Evolutionary conservation across 2,888 invertebrate genomes (phyloP), one percentile per base, ranked within the genome.

Genomic region (Corythucha ciliata): DNA sequence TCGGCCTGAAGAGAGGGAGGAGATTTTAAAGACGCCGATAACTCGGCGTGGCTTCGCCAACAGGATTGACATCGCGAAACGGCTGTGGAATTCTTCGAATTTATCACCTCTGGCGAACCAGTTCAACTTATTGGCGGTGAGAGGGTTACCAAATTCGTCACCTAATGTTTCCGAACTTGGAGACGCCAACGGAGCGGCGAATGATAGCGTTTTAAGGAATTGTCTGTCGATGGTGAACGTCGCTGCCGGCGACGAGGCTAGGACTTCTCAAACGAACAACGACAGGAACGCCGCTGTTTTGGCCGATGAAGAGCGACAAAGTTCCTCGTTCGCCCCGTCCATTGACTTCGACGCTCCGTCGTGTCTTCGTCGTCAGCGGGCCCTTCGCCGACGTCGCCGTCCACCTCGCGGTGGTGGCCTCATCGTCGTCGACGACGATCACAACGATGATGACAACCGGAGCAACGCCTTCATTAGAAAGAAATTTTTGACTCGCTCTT

Each of bases 61-160:
- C 7, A 34, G 54, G 24, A 40, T 46, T 21, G 54, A 52, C 32
- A 52, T 52, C 46, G 42, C 37, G 16, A 48, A 42, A 34, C 34
- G 55, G n/a, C 47, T 57, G 8, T 44, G 47, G 39, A 44, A 45
- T 14, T 48, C 52, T 14, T 56, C 57, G 47, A 57, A 57, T 52
- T 70, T 78, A 22, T 77, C 79, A 21, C 79, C 79, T 55, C 67
- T 80, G 61, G 76, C 79, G 54, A 70, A 71, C 52, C 74, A 74
- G 61, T 66, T 79, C 60, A 73, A 78, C 53, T 59, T 53, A 48
- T 58, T 61, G n/a, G 8, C 18, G 20, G 39, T 18, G 39, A 39
- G 18, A 39, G 39, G 39, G 20, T 22, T 29, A 10, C 29, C 29
- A 10, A 29, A 29, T 12, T 29, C 10, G 10, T 29, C 29, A 29